Percentiles rank a stretch among this genome's conserved stretches.
phyloP scores from a whole-genome alignment of 2,888 invertebrate genomes.

The Coelogynopora nodosa region DNA sequence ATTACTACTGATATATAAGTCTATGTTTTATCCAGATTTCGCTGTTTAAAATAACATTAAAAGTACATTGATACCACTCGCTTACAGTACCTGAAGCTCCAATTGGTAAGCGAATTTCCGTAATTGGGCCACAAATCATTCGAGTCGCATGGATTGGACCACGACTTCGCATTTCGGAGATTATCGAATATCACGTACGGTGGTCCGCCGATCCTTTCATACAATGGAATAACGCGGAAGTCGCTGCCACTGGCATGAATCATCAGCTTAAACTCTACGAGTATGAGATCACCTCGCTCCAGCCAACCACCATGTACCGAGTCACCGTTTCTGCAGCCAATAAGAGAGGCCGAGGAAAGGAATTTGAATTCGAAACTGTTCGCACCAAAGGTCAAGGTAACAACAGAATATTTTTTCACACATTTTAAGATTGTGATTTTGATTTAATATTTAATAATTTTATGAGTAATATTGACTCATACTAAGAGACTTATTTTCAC shows the following conservation, averaged over 20 bases:
- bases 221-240: not conserved
- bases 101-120: not conserved
- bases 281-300: not conserved
- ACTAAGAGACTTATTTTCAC: too few species aligned
- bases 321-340: constrained; percentile 4
- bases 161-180: not conserved
- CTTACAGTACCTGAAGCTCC: not conserved
- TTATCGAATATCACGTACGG: not conserved
- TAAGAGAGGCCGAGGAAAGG: not conserved
- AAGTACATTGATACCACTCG: not conserved
- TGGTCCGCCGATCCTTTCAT: not conserved
- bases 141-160: not conserved
- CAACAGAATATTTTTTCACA: too few species aligned
- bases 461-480: too few species aligned
- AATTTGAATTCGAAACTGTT: not conserved
- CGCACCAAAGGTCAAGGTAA: constrained; percentile 31
- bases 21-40: too few species aligned
- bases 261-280: not conserved
- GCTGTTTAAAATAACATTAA: too few species aligned
- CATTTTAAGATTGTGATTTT: too few species aligned
- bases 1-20: too few species aligned
- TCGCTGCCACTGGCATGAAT: not conserved
- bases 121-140: not conserved
- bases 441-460: too few species aligned
- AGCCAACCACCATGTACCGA: not conserved